Percentiles rank a stretch among this genome's conserved stretches.
These are phyloP conservation scores for Lamellibrachia luymesi DNA, from an alignment of 1,140 invertebrate genomes.

Conservation along the genomic window DNA sequence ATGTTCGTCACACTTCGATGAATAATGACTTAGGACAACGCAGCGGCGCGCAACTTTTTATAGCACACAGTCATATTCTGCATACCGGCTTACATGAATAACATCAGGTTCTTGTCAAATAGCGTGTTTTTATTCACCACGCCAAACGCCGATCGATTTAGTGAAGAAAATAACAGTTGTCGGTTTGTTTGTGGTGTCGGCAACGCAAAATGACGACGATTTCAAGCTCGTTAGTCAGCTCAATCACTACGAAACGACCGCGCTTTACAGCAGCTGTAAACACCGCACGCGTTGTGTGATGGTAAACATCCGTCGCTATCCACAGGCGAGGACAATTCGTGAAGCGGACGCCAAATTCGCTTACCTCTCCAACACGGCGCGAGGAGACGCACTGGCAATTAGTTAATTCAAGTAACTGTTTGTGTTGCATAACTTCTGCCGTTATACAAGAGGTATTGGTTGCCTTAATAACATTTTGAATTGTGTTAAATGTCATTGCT, in stretches of 20 bases:
- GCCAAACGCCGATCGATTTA: neutral
- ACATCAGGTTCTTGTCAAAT: neutral
- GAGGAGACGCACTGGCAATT: no score
- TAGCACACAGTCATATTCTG: neutral
- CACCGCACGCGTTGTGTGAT: neutral
- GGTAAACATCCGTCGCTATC: neutral
- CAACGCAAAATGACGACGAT: neutral
- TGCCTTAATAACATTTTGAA: no score
- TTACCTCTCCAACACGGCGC: no score
- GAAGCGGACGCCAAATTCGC: no score
- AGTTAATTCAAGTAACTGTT: no score
- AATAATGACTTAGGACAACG: neutral
- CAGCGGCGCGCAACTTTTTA: no score
- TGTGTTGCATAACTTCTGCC: no score
- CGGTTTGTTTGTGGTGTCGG: neutral
- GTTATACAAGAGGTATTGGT: no score
- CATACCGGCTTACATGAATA: neutral
- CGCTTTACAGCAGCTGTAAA: neutral
- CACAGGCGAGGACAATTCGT: neutral
- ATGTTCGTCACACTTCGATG: no score
- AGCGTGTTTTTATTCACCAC: neutral
- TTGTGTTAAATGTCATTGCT: no score
- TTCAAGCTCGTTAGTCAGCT: neutral
- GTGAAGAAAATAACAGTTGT: neutral
- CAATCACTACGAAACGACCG: neutral